A percentile compares a stretch with the other conserved stretches of the same genome.
phyloP scores from a whole-genome alignment of 2,797 vertebrate genomes.

The Sebastes alutus region DNA sequence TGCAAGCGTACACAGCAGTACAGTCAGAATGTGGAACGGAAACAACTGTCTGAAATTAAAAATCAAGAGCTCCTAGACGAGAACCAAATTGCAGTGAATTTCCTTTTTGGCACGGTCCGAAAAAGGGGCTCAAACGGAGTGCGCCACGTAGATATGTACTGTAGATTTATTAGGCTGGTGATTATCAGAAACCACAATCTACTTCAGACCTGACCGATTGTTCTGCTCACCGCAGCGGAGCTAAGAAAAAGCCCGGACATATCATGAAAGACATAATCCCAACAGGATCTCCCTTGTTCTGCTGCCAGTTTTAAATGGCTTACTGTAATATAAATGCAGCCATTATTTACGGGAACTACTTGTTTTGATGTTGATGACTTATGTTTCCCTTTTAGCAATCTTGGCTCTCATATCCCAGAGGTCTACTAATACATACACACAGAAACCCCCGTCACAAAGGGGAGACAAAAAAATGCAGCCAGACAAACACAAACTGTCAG shows the following conservation, averaged over 20 bases:
- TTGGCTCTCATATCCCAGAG: constrained; percentile 48
- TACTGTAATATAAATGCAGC: constrained; percentile 71
- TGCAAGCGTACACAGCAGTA: constrained; percentile 29
- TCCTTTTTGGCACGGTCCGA: constrained; percentile 61
- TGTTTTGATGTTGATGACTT: constrained; percentile 73
- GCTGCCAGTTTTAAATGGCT: constrained; percentile 76
- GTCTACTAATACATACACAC: constrained; percentile 40
- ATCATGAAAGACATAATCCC: constrained; percentile 73
- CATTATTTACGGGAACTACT: constrained; percentile 69
- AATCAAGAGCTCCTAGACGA: constrained; percentile 38
- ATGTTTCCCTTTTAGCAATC: constrained; percentile 62
- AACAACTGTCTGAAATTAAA: constrained; percentile 55
- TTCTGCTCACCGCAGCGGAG: constrained; percentile 50
- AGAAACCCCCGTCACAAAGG: constrained; percentile 15
- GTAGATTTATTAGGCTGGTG: constrained; percentile 71
- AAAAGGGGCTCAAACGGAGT: constrained; percentile 37
- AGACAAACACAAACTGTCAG: constrained; percentile 13
- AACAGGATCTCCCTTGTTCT: constrained; percentile 73
- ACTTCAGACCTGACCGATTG: constrained; percentile 56
- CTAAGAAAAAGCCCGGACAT: constrained; percentile 46
- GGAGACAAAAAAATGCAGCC: not conserved
- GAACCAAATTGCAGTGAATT: constrained; percentile 69
- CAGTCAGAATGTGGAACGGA: constrained; percentile 37
- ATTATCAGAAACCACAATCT: constrained; percentile 77
- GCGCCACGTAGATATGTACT: constrained; percentile 42